phyloP scores from a whole-genome alignment of 1,140 invertebrate genomes.

The Drosophila parvula region DNA sequence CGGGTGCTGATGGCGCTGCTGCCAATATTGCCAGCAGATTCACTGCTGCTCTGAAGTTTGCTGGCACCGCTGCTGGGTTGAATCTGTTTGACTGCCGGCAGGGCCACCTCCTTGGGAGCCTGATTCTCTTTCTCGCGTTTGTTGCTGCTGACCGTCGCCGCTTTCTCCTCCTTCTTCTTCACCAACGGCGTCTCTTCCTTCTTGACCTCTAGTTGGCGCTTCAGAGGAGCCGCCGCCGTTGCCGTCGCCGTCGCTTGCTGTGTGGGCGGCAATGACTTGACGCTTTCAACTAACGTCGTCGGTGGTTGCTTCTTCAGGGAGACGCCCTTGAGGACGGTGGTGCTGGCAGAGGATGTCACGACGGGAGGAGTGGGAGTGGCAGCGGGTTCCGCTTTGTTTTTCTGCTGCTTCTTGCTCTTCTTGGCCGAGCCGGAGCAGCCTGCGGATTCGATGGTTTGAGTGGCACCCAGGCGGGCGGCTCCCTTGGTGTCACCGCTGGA shows the following conservation, averaged over 20 bases:
- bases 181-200: conserved; percentile 47
- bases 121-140: conserved; percentile 83
- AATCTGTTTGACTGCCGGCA: conserved; percentile 36
- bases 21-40: conserved; percentile 56
- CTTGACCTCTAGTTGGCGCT: conserved; percentile 59
- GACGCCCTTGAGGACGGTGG: conserved; percentile 33
- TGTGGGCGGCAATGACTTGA: conserved; percentile 21
- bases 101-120: conserved; percentile 74
- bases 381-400: conserved; percentile 53
- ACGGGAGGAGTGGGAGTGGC: conserved; percentile 1
- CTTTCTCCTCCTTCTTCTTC: conserved; percentile 36
- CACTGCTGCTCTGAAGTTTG: conserved; percentile 58
- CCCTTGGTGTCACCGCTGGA: conserved; percentile 89
- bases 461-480: conserved; percentile 54
- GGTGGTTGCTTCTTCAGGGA: conserved; percentile 39
- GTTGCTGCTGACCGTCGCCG: conserved; percentile 38
- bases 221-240: conserved; percentile 4
- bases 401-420: conserved; percentile 89
- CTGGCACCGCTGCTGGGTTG: conserved; percentile 29
- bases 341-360: not conserved
- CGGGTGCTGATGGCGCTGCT: conserved; percentile 14
- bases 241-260: not conserved
- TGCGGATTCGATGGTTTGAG: not conserved
- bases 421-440: conserved; percentile 85
- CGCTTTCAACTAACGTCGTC: conserved; percentile 17